A percentile compares a stretch with the other conserved stretches of the same genome.
Evolutionary conservation across 1,140 invertebrate species (phyloP).

Genomic region (Lepidostoma basale): DNA sequence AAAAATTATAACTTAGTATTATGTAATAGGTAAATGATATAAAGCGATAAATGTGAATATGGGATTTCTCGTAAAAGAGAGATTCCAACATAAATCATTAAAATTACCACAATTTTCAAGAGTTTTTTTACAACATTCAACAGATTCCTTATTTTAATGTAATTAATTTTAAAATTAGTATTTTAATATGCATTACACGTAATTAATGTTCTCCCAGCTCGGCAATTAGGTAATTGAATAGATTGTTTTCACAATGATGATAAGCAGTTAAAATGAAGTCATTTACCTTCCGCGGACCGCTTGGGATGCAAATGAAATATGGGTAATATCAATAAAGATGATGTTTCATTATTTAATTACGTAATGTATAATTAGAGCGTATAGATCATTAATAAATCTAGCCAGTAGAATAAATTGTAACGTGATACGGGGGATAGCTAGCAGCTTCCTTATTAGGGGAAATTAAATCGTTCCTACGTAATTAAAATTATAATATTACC

Average conservation of each 20-base stretch:
- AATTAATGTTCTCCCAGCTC: neutral
- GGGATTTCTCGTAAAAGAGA: too few species aligned
- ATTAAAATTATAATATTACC: too few species aligned
- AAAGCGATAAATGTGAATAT: too few species aligned
- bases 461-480: conserved; percentile 14
- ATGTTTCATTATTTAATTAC: conserved; percentile 2
- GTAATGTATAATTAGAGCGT: conserved; percentile 8
- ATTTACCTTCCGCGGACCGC: neutral
- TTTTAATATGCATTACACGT: neutral
- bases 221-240: neutral
- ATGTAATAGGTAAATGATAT: too few species aligned
- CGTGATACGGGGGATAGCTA: neutral
- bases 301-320: conserved; percentile 17
- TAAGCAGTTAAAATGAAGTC: conserved; percentile 5
- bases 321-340: conserved; percentile 20
- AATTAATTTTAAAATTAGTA: too few species aligned
- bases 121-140: too few species aligned
- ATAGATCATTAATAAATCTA: conserved; percentile 23
- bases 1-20: too few species aligned
- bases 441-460: neutral
- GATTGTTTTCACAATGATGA: neutral
- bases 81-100: too few species aligned
- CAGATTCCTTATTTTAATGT: too few species aligned
- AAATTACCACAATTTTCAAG: too few species aligned
- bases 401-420: neutral